These are phyloP conservation scores for Drosophila bocki DNA, from an alignment of 1,140 invertebrate species.

Conservation along the genomic window DNA sequence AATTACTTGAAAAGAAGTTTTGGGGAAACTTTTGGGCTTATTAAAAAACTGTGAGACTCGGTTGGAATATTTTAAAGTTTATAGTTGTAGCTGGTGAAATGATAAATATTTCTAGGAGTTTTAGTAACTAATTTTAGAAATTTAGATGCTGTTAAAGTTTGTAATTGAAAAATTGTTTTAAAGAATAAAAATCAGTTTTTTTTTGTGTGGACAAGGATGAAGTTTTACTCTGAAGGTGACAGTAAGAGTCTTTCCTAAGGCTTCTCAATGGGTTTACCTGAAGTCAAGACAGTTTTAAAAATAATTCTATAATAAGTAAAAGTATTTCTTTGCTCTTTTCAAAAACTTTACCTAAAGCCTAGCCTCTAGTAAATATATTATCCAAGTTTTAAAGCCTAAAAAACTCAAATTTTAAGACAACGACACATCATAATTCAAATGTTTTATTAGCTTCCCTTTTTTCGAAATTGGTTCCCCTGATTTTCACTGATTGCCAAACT, in stretches of 20 bases:
- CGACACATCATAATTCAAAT: neutral
- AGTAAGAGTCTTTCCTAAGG: neutral
- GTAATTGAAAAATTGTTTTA: constrained; percentile 15
- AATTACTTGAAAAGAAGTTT: constrained; percentile 46
- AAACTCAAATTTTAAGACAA: neutral
- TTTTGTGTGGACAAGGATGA: neutral
- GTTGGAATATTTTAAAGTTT: constrained; percentile 12
- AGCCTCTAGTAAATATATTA: neutral
- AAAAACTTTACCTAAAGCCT: neutral
- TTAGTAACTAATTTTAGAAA: constrained; percentile 7
- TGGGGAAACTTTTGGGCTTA: constrained; percentile 33
- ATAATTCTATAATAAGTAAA: neutral
- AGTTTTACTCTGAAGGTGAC: neutral
- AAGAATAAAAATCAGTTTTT: too few relatives aligned
- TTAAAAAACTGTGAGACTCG: constrained; percentile 11
- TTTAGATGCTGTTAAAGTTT: constrained; percentile 3
- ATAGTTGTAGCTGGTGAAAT: constrained; percentile 25
- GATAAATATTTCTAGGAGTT: constrained; percentile 30
- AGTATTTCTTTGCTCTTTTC: neutral
- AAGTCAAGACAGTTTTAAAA: neutral
- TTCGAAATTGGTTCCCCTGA: constrained; percentile 2
- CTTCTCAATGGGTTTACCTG: neutral
- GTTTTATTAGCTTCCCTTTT: constrained; percentile 1
- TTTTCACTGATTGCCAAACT: constrained; percentile 53
- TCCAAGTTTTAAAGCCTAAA: neutral